These are phyloP conservation scores for Nephrotoma appendiculata DNA, from an alignment of 2,888 invertebrate species.

Conservation along the genomic window DNA sequence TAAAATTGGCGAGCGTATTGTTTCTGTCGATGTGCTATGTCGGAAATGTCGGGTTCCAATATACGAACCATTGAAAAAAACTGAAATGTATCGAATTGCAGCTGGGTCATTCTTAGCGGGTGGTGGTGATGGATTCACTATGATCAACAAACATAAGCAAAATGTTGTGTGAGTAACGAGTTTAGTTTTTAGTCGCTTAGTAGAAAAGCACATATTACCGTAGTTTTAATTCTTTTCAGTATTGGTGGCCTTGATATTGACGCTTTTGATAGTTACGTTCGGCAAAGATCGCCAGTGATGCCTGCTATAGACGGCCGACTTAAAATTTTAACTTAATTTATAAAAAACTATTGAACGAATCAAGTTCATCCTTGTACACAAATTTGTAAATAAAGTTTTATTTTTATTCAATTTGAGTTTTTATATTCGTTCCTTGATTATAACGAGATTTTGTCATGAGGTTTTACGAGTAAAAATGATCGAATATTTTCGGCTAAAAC, in stretches of 20 bases:
- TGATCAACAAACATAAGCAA: constrained; percentile 27
- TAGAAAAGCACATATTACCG: too few relatives aligned
- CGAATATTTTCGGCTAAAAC: too few relatives aligned
- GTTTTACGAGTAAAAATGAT: too few relatives aligned
- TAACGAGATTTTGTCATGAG: too few relatives aligned
- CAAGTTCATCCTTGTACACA: too few relatives aligned
- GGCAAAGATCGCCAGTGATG: constrained; percentile 30
- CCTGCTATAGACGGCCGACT: constrained; percentile 42
- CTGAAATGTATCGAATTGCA: constrained; percentile 45
- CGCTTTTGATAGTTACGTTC: constrained; percentile 37
- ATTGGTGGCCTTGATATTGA: constrained; percentile 35
- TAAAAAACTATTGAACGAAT: too few relatives aligned
- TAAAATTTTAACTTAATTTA: constrained; percentile 27
- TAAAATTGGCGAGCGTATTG: constrained; percentile 43
- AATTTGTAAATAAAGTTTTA: too few relatives aligned
- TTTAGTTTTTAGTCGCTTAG: too few relatives aligned
- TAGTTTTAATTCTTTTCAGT: background rate
- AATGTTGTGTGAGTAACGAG: constrained; percentile 21
- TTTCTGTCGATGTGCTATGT: constrained; percentile 42
- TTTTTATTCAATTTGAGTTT: too few relatives aligned
- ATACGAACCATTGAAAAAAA: constrained; percentile 42
- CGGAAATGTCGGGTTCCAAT: constrained; percentile 45
- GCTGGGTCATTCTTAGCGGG: constrained; percentile 43
- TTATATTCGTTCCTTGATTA: too few relatives aligned
- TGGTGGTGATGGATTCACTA: constrained; percentile 56